These are phyloP conservation scores for Sinosuthora webbiana DNA, from an alignment of 2,113 vertebrate genomes.

Conservation along the genomic window DNA sequence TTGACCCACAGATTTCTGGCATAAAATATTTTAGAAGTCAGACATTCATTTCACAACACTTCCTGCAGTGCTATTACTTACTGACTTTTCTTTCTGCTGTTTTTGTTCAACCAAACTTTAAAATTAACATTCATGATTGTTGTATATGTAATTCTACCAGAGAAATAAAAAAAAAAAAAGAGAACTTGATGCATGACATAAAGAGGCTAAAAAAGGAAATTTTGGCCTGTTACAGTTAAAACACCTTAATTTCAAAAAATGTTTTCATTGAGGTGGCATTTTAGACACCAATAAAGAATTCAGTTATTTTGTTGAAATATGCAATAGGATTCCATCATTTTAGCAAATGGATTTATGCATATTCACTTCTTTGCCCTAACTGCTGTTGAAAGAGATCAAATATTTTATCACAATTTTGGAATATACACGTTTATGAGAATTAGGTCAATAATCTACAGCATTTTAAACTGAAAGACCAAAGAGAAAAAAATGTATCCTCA, in stretches of 20 bases:
- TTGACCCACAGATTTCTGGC: not conserved
- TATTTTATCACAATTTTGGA: not conserved
- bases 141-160: not conserved
- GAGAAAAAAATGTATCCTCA: not conserved
- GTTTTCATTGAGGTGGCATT: not conserved
- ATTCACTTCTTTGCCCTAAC: not conserved
- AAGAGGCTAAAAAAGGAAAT: not conserved
- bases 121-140: not conserved
- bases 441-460: not conserved
- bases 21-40: not conserved
- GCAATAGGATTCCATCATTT: not conserved
- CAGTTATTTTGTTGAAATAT: not conserved
- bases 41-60: not conserved
- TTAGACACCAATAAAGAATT: not conserved
- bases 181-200: rapidly evolving
- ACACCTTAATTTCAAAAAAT: not conserved
- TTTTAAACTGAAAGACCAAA: not conserved
- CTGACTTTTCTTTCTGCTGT: not conserved
- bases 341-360: not conserved
- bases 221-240: not conserved
- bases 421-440: not conserved
- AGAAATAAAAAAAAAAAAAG: not conserved
- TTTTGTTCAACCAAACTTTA: not conserved
- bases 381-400: not conserved
- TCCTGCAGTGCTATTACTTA: not conserved